Base-by-base conservation (phyloP, 2,113 vertebrate genomes). In the Halichoerus grypus region DNA sequence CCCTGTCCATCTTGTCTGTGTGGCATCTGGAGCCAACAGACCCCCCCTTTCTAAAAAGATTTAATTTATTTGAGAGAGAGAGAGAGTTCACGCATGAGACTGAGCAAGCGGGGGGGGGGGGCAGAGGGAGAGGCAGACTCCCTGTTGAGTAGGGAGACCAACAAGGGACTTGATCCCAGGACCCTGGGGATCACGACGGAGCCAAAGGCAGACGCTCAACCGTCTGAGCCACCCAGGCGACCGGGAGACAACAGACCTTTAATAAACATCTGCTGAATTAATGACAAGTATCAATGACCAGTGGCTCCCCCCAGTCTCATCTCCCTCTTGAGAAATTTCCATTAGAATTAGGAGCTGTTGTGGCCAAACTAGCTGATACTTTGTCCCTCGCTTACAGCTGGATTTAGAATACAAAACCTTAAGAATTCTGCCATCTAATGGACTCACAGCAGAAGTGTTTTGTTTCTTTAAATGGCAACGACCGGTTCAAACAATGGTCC, bases 391-490 rank as follows among this genome's bases (percentile, higher is more conserved):
- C n/a, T 36, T 0, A n/a, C 36, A 77, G 57, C 46, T 26, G 76
- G 31, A 85, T 21, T 69, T 2, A 81, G 55, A 67, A 51, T 19
- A 46, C 39, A 94, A 91, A 96, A 31, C 76, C 46, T 80, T 77
- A 59, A n/a, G 59, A 61, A 19, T 15, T 65, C 92, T 97, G 96
- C 95, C 97, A 95, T 24, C 95, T 95, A 83, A 92, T 85, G 98
- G 92, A 33, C 10, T 46, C 18, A 4, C 1, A 16, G 63, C 6
- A 71, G 91, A 94, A 96, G 13, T 11, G n/a, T 39, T 57, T 46
- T 57, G 24, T 77, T 51, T 83, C 95, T 86, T 90, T 63, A 96
- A 90, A 86, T 0, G 33, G 71, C 61, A 71, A 21, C 10, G 21
- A 24, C 11, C 5, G 0, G 22, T 49, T 77, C 63, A 53, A 22